Evolutionary conservation across 2,113 vertebrate species (phyloP).

Genomic region (Pandion haliaetus): DNA sequence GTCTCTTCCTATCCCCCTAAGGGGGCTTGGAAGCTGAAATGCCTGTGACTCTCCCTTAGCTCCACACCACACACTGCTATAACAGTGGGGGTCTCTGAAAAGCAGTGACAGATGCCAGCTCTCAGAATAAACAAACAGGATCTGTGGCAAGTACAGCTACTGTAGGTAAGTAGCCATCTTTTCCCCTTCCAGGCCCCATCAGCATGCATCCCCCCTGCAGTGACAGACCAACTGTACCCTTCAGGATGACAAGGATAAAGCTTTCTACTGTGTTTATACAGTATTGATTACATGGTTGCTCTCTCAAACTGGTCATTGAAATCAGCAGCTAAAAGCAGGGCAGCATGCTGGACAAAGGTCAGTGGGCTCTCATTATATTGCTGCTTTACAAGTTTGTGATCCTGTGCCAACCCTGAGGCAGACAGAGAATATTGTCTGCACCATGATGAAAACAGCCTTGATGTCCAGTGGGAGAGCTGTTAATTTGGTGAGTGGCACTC

Average conservation of each 20-base stretch:
- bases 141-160: neutral
- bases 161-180: neutral
- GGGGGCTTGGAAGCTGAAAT: neutral
- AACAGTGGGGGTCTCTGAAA: neutral
- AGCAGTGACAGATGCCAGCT: neutral
- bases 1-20: neutral
- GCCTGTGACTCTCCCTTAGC: neutral
- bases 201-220: neutral
- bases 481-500: neutral
- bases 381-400: neutral
- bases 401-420: neutral
- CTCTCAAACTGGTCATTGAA: neutral
- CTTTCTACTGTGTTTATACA: neutral
- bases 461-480: neutral
- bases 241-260: neutral
- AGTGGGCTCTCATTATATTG: neutral
- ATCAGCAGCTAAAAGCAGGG: neutral
- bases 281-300: neutral
- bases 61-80: neutral
- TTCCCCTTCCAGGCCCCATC: neutral
- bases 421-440: neutral
- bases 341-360: neutral
- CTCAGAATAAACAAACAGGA: neutral
- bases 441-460: neutral
- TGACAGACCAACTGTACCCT: neutral